Conservation (phyloP, 1,140 invertebrate genomes). For the Lepidurus couesii region DNA sequence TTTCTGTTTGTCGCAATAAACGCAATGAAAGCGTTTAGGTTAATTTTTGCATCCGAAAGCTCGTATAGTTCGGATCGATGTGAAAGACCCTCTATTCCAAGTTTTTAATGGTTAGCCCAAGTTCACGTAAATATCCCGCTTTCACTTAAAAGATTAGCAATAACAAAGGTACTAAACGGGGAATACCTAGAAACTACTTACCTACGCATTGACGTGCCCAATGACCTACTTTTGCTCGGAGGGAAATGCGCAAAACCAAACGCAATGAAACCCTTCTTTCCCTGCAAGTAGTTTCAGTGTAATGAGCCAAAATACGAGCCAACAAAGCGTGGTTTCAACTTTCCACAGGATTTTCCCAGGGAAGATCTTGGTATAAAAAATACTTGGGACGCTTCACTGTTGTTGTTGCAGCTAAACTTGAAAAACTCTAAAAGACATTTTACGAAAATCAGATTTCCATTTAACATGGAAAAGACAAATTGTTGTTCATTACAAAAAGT, state of each 20-base stretch:
- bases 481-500: too few relatives aligned
- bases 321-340: neutral
- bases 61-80: neutral
- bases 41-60: neutral
- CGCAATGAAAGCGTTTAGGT: neutral
- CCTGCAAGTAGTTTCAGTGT: too few relatives aligned
- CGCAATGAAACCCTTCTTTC: neutral
- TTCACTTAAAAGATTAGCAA: neutral
- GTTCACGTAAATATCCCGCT: neutral
- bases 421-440: too few relatives aligned
- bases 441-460: too few relatives aligned
- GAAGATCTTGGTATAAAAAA: neutral
- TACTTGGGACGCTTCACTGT: too few relatives aligned
- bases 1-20: neutral
- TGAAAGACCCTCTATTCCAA: neutral
- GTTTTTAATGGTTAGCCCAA: neutral
- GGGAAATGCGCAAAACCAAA: neutral
- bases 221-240: neutral
- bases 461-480: too few relatives aligned
- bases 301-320: too few relatives aligned
- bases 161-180: neutral
- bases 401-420: too few relatives aligned
- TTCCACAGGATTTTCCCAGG: neutral
- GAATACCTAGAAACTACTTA: too few relatives aligned
- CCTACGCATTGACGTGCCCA: neutral